Evolutionary conservation across 2,888 invertebrate species (phyloP), one percentile per base, ranked within the genome.

Genomic region (Petrophora chlorosata): DNA sequence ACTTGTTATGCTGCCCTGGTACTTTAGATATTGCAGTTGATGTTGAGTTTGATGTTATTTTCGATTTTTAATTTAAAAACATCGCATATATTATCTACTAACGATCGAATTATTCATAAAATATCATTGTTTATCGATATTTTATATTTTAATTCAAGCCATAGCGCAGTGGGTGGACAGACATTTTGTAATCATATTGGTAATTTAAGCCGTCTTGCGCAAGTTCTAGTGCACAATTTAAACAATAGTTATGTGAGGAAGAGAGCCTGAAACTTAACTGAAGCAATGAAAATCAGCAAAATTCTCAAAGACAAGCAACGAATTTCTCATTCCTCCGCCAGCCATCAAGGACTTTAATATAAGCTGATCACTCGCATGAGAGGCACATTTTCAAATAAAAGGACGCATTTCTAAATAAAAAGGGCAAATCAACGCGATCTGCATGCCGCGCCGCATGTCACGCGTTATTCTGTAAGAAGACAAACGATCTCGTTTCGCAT

Each of bases 401-500:
- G 9, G 9, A 2, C 25, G 10, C 25, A 9, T 5, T 25, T 25
- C 9, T 3, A 25, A 9, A 25, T 25, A 32, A 32, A n/a, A 45
- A 51, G 51, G 40, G 49, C 42, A 55, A 49, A 49, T 43, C 38
- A 59, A 56, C 56, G 45, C 68, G 70, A 76, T 79, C 70, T 77
- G 61, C 71, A 79, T 76, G 66, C 73, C 48, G 56, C 25, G 15
- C 19, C 48, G 22, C 63, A 61, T 49, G 58, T 64, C 68, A 58
- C 67, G 65, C 69, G 70, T 71, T 71, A 70, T 70, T 70, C 72
- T 57, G 65, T 65, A 65, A 60, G 61, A 66, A 67, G 70, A 72
- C 69, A 78, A 80, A 79, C 73, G 73, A 70, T 76, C 76, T 70
- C 70, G 73, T 77, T 77, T 67, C 64, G 41, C 39, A 53, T 55